Percentiles rank a stretch among this genome's conserved stretches.
Conservation (phyloP, 2,113 vertebrate genomes). For the Centropristis striata region DNA sequence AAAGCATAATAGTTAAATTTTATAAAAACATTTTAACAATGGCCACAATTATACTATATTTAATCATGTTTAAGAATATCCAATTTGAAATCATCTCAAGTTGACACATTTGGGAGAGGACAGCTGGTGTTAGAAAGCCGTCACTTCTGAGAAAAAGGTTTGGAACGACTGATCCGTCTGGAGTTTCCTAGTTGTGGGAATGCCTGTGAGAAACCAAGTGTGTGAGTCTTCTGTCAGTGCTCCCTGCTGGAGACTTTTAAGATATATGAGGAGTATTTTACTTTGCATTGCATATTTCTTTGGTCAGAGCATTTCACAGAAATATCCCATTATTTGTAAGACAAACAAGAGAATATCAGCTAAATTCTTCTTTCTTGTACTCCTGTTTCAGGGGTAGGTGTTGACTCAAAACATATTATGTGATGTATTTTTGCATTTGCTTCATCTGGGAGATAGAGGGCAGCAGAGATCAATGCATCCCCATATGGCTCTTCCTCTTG, state of each 20-base stretch:
- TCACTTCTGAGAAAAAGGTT: too few relatives aligned
- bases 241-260: background rate
- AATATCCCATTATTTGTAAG: background rate
- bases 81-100: background rate
- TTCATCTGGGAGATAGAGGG: conserved; percentile 55
- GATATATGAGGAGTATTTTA: background rate
- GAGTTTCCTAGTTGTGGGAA: background rate
- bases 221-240: background rate
- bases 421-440: conserved; percentile 19
- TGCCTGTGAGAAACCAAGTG: background rate
- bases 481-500: background rate
- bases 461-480: conserved; percentile 52
- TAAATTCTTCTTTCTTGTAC: background rate
- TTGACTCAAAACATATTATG: background rate
- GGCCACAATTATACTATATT: background rate
- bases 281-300: background rate
- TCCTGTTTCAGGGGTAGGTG: background rate
- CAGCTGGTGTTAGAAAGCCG: background rate
- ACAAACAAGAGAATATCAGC: background rate
- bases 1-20: background rate
- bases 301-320: background rate
- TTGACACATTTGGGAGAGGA: background rate
- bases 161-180: background rate
- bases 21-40: background rate
- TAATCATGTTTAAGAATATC: background rate